Evolutionary conservation across 2,113 vertebrate species (phyloP).

Genomic region (Lepidothrix coronata): DNA sequence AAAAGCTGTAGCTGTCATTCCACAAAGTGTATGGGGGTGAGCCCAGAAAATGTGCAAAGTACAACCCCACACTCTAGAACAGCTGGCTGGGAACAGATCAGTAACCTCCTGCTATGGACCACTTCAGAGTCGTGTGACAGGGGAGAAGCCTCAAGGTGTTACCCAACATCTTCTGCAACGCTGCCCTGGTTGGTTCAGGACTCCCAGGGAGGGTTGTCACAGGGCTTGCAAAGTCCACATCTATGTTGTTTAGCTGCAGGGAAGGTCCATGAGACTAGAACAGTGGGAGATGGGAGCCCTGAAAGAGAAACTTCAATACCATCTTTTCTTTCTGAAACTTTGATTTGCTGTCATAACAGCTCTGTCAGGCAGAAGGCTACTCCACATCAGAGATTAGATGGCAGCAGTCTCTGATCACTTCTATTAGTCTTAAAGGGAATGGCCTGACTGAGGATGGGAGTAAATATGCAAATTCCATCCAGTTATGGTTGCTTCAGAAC

Average conservation of each 20-base stretch:
- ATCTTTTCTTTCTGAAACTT: neutral
- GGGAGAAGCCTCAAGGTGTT: neutral
- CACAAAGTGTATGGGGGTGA: neutral
- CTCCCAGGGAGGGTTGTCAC: neutral
- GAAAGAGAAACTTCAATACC: neutral
- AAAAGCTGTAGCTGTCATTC: neutral
- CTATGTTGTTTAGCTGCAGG: neutral
- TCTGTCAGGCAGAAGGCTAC: neutral
- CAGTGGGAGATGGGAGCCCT: neutral
- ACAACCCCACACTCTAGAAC: neutral
- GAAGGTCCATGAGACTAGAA: neutral
- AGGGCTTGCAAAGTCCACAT: neutral
- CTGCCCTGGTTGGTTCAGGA: neutral
- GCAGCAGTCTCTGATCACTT: neutral
- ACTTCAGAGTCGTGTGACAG: neutral
- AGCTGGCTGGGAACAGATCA: neutral
- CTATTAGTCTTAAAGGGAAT: neutral
- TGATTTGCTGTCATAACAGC: neutral
- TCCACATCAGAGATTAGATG: neutral
- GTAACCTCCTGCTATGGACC: neutral
- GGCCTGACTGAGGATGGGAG: neutral
- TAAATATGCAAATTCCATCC: neutral
- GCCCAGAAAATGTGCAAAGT: neutral
- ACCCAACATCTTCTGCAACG: neutral
- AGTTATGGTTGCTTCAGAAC: neutral